Evolutionary conservation across 2,113 vertebrate genomes (phyloP).

Genomic region (Gallinago undulata): DNA sequence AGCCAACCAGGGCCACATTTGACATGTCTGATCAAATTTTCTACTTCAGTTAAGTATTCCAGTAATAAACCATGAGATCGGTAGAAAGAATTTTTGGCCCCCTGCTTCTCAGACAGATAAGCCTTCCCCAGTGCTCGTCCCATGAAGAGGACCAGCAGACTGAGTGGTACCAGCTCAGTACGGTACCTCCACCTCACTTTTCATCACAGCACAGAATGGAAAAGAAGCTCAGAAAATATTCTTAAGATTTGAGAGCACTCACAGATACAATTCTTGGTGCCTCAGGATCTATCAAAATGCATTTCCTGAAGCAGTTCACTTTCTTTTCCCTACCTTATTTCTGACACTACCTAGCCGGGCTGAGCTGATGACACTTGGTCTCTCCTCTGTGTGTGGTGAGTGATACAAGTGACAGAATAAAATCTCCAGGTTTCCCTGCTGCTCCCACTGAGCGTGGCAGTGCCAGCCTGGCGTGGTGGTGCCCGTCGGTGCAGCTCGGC

Average conservation of each 20-base stretch:
- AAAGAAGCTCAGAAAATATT: neutral
- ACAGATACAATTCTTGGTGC: accelerated
- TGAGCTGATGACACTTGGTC: neutral
- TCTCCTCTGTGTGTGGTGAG: neutral
- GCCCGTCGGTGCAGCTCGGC: neutral
- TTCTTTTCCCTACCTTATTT: neutral
- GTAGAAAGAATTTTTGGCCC: neutral
- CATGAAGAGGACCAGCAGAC: neutral
- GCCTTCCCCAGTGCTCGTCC: neutral
- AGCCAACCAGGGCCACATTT: neutral
- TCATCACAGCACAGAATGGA: neutral
- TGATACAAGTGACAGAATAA: neutral
- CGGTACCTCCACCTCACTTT: accelerated
- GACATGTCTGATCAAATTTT: conserved; percentile 44
- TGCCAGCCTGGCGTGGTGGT: neutral
- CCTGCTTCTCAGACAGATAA: neutral
- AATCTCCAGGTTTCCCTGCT: neutral
- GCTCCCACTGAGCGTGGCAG: neutral
- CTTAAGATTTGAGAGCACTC: neutral
- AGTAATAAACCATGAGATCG: neutral
- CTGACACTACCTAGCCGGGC: neutral
- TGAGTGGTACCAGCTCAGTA: neutral
- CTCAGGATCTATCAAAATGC: neutral
- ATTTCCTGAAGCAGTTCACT: neutral
- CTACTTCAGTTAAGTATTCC: neutral